Percentiles rank a stretch among this genome's conserved stretches.
Conservation (phyloP, 2,113 vertebrate genomes). For the Heliornis fulica region DNA sequence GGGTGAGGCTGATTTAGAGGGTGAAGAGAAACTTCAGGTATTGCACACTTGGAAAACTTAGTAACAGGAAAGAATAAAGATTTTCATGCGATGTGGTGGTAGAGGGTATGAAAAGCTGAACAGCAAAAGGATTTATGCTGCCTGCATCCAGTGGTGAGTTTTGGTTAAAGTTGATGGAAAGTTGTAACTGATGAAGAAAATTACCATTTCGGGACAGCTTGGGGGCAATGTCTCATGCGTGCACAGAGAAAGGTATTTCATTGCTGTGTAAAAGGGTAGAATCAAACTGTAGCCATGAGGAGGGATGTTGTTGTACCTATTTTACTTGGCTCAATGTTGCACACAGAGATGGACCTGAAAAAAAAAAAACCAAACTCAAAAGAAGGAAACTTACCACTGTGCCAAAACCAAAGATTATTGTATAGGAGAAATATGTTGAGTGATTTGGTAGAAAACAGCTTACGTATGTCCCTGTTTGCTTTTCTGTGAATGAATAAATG, state of each 20-base stretch:
- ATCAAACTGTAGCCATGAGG: accelerated
- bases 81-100: not conserved
- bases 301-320: not conserved
- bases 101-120: not conserved
- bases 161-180: not conserved
- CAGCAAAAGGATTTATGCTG: not conserved
- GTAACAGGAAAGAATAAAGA: not conserved
- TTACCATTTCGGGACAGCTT: not conserved
- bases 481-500: not conserved
- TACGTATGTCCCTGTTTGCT: not conserved
- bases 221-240: accelerated
- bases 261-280: not conserved
- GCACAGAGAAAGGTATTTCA: not conserved
- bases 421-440: not conserved
- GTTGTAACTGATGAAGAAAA: not conserved
- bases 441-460: not conserved
- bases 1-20: not conserved
- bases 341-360: not conserved
- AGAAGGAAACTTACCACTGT: not conserved
- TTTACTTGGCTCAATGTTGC: not conserved
- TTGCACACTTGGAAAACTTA: not conserved
- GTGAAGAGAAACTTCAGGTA: not conserved
- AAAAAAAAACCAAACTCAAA: not conserved
- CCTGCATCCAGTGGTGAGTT: not conserved
- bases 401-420: not conserved